A percentile compares a stretch with the other conserved stretches of the same genome.
Evolutionary conservation across 2,113 vertebrate genomes (phyloP).

Genomic region (Ophiodon elongatus): DNA sequence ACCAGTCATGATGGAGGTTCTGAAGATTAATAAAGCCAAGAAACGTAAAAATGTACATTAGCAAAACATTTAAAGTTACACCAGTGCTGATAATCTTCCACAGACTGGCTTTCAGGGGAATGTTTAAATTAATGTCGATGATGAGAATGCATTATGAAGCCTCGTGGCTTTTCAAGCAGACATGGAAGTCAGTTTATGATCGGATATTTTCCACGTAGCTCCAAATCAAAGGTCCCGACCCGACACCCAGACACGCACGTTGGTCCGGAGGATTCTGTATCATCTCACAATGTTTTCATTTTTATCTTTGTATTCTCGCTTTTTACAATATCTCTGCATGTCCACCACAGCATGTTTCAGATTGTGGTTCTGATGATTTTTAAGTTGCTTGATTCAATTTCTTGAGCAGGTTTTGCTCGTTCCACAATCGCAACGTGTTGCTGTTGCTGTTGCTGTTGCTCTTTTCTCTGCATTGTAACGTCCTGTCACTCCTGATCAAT

Average conservation of each 20-base stretch:
- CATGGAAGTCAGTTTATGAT: too few species aligned
- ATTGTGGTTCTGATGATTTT: neutral
- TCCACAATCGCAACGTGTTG: neutral
- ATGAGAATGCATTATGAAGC: too few species aligned
- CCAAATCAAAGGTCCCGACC: too few species aligned
- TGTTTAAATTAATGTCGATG: too few species aligned
- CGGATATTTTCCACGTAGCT: too few species aligned
- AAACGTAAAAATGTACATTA: neutral
- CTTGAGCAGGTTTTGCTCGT: neutral
- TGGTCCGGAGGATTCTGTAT: too few species aligned
- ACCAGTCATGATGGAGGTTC: neutral
- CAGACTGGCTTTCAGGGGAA: too few species aligned
- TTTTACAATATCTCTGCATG: neutral
- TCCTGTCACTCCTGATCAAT: constrained; percentile 16
- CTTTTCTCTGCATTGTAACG: constrained; percentile 2
- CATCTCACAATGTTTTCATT: neutral
- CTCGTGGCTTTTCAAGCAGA: too few species aligned
- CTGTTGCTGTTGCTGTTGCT: neutral
- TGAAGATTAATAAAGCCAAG: neutral
- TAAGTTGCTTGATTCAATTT: neutral
- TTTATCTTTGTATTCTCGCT: neutral
- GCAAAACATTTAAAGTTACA: too few species aligned
- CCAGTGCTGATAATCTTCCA: too few species aligned
- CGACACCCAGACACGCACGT: too few species aligned
- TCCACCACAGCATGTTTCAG: neutral